A percentile compares a stretch with the other conserved stretches of the same genome.
These are phyloP conservation scores for Bergia sp. DNA, from an alignment of 92 coral and sea anemone species.

Conservation along the genomic window DNA sequence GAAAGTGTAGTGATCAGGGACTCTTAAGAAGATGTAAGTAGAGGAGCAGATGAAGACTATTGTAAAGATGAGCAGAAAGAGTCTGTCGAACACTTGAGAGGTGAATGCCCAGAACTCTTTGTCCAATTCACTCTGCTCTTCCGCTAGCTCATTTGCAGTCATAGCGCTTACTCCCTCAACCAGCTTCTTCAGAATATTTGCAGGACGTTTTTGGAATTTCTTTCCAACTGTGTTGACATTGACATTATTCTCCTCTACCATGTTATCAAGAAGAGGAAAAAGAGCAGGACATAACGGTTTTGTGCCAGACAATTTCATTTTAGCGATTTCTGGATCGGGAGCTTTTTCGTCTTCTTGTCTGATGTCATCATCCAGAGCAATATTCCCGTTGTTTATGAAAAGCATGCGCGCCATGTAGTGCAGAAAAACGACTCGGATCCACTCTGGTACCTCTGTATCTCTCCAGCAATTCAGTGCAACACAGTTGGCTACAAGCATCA, in stretches of 20 bases:
- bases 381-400: constrained; percentile 74
- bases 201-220: constrained; percentile 37
- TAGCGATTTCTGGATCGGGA: constrained; percentile 35
- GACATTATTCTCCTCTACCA: constrained; percentile 24
- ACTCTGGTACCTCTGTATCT: constrained; percentile 74
- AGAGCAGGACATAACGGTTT: constrained; percentile 49
- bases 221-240: constrained; percentile 36
- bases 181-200: constrained; percentile 37
- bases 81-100: constrained; percentile 79
- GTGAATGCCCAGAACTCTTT: constrained; percentile 85
- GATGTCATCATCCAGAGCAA: constrained; percentile 44
- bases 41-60: constrained; percentile 74
- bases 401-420: constrained; percentile 83
- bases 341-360: constrained; percentile 30
- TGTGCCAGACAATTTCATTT: constrained; percentile 55
- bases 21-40: constrained; percentile 71
- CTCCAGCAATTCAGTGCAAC: constrained; percentile 75
- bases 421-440: constrained; percentile 79
- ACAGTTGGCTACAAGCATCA: constrained; percentile 80
- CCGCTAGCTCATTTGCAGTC: constrained; percentile 42
- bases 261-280: constrained; percentile 30
- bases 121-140: constrained; percentile 50
- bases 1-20: constrained; percentile 78
- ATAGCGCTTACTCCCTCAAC: constrained; percentile 72
- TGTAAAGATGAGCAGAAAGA: constrained; percentile 65